Evolutionary conservation across 2,797 vertebrate genomes (phyloP), one percentile per base, ranked within the genome.

Genomic region (Emys orbicularis): DNA sequence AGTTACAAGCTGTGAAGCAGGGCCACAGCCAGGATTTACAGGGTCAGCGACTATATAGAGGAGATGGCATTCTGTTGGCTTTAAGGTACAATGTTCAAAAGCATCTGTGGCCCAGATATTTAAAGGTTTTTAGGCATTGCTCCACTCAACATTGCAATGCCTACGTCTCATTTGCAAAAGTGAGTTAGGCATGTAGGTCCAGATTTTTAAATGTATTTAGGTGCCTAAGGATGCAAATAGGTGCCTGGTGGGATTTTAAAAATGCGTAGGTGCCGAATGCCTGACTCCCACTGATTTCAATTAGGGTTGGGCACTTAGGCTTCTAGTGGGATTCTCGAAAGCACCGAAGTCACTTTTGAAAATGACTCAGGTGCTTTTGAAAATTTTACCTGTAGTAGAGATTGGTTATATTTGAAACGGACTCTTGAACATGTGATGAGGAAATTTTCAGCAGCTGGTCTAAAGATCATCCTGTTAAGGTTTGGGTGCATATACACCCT

Each of bases 1-100:
- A 91, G 91, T 90, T 96, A 93, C 90, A 97, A 93, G 82, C 96
- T 94, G 88, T 82, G 92, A 93, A 83, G 79, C 68, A 8, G 0
- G 21, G 53, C 49, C 79, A 6, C 54, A 95, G 87, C 91, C 90
- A 94, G 82, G 72, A 41, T 81, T 91, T 93, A 88, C 90, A 92
- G 95, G 74, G 31, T 79, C 86, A 19, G 11, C 68, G 79, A 84
- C 79, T 56, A 94, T 88, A 68, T 88, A 57, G 4, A 72, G 19
- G 90, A 90, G 88, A 72, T 96, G 87, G 79, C 88, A 89, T 95
- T 56, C 5, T 9, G n/a, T 86, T 91, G 84, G 79, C 88, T 90
- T 83, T 84, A 89, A 86, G 88, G 80, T 34, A 72, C 87, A 85
- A 54, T 29, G 18, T 16, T 95, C 90, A 90, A 80, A 94, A 93